These are phyloP conservation scores for Pollicipes pollicipes DNA, from an alignment of 1,140 invertebrate species.

Conservation along the genomic window DNA sequence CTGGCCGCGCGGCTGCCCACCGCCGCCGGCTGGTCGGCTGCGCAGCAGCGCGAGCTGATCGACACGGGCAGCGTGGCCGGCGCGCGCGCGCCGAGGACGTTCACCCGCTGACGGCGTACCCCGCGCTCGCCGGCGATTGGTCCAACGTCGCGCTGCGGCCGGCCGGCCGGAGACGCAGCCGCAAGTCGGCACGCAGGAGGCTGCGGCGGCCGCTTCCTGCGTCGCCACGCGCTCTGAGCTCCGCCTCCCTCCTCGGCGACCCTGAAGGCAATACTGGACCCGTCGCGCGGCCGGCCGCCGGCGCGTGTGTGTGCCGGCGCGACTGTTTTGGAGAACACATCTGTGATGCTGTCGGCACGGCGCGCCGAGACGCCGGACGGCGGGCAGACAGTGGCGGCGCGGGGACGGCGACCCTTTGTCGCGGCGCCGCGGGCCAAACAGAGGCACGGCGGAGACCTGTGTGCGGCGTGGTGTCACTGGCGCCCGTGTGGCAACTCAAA, in stretches of 20 bases:
- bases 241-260: too few relatives aligned
- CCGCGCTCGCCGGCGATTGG: constrained; percentile 85
- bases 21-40: constrained; percentile 69
- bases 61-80: constrained; percentile 69
- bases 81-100: constrained; percentile 75
- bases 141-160: constrained; percentile 65
- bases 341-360: too few relatives aligned
- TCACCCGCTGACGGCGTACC: constrained; percentile 71
- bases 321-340: too few relatives aligned
- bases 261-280: background rate
- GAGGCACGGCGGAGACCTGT: too few relatives aligned
- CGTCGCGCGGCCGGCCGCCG: too few relatives aligned
- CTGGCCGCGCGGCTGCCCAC: constrained; percentile 62
- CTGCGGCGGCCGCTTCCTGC: background rate
- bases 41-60: constrained; percentile 75
- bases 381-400: too few relatives aligned
- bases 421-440: too few relatives aligned
- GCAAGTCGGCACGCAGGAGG: background rate
- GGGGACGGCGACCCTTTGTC: too few relatives aligned
- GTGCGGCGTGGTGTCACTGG: background rate
- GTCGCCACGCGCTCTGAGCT: background rate
- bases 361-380: too few relatives aligned
- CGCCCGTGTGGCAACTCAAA: too few relatives aligned
- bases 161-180: constrained; percentile 16
- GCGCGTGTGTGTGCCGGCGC: background rate